Base-by-base conservation (phyloP, 2,888 invertebrate species). In the Phragmatobia fuliginosa region DNA sequence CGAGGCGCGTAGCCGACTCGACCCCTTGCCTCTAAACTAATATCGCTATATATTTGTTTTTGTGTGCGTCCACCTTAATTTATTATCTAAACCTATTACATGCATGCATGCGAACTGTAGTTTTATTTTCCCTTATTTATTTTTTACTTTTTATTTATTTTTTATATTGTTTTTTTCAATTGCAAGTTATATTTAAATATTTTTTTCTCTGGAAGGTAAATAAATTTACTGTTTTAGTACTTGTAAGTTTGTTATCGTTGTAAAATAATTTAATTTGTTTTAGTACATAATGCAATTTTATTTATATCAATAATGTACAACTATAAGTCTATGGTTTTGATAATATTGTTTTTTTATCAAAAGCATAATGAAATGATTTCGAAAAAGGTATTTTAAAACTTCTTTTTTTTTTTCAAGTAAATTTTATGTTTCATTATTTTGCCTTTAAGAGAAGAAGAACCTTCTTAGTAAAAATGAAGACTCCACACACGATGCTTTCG, bases 1-100 rank as follows among this genome's bases (percentile, higher is more conserved):
- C 87, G 84, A 87, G 88, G 89, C 91, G 90, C 91, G 83, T 93
- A 88, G 85, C 52, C 86, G 81, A 65, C 61, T 56, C 61, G 16
- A 84, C 80, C 78, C 85, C 87, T 87, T 85, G 83, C 84, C 85
- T 86, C 81, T 85, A 62, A n/a, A 71, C 71, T 68, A 62, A 65
- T 89, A 91, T 89, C 85, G 83, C 75, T 83, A 68, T 85, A 73
- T 32, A n/a, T 52, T 36, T 25, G 81, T 88, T 56, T 25, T 56
- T 90, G 87, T 90, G 87, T 90, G 87, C 83, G 71, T 82, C 79
- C 65, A 79, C 74, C 85, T 84, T 85, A 89, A 84, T 85, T 84
- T 85, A 85, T 85, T 49, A 45, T 72, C 68, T 67, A 72, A 70
- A 79, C 74, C 76, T 73, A 84, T 81, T 84, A 83, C 79, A 78